Evolutionary conservation across 2,888 invertebrate genomes (phyloP).

Genomic region (Boloria selene): DNA sequence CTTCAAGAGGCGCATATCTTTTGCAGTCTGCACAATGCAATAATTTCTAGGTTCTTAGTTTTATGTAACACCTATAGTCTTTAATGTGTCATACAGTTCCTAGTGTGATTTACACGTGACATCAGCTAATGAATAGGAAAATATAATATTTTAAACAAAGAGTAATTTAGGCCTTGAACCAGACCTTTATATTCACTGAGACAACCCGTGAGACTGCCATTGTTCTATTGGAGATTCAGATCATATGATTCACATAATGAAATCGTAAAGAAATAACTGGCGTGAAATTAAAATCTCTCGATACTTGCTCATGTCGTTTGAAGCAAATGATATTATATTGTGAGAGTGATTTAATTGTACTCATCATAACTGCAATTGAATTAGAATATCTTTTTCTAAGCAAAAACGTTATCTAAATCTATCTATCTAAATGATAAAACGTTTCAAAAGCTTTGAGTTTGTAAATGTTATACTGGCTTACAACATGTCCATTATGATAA

Average conservation of each 20-base stretch:
- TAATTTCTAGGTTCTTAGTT: slow-evolving; percentile 7
- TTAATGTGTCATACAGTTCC: slow-evolving; percentile 25
- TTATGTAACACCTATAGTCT: slow-evolving; percentile 14
- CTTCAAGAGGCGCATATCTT: not conserved
- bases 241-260: slow-evolving; percentile 41
- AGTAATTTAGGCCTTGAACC: slow-evolving; percentile 55
- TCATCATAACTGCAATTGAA: slow-evolving; percentile 1
- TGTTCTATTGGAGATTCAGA: slow-evolving; percentile 46
- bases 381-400: not conserved
- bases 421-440: no score
- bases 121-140: slow-evolving; percentile 32
- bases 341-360: slow-evolving; percentile 11
- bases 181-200: slow-evolving; percentile 49
- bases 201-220: slow-evolving; percentile 55
- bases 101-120: slow-evolving; percentile 25
- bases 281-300: slow-evolving; percentile 37
- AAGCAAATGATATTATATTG: slow-evolving; percentile 5
- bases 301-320: slow-evolving; percentile 19
- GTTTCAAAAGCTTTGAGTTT: no score
- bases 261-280: slow-evolving; percentile 39
- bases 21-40: not conserved
- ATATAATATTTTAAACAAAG: slow-evolving; percentile 28
- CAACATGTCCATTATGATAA: no score
- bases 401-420: no score
- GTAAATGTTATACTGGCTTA: no score